These are phyloP conservation scores for Hypena proboscidalis DNA, from an alignment of 2,888 invertebrate genomes.

Conservation along the genomic window DNA sequence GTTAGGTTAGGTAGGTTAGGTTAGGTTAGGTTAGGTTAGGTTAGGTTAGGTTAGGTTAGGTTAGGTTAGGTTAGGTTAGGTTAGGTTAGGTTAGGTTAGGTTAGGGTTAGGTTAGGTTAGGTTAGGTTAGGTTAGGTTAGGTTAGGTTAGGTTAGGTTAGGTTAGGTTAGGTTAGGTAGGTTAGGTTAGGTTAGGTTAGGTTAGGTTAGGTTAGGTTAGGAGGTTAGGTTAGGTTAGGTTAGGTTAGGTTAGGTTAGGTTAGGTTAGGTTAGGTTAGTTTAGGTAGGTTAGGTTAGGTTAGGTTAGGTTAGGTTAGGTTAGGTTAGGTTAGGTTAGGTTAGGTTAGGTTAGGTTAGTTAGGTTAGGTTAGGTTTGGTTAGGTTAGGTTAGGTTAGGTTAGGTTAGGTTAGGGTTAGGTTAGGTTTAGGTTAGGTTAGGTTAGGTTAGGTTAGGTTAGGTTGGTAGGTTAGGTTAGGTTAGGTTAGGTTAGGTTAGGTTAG, in stretches of 20 bases:
- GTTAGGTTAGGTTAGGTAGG: slow-evolving; percentile 20
- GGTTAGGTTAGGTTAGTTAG: slow-evolving; percentile 11
- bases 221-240: slow-evolving; percentile 10
- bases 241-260: slow-evolving; percentile 9
- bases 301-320: slow-evolving; percentile 9
- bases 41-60: slow-evolving; percentile 19
- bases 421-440: slow-evolving; percentile 13
- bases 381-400: slow-evolving; percentile 11
- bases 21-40: slow-evolving; percentile 19
- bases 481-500: slow-evolving; percentile 26
- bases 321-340: slow-evolving; percentile 10
- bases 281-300: slow-evolving; percentile 11
- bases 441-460: slow-evolving; percentile 25
- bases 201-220: slow-evolving; percentile 16
- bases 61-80: slow-evolving; percentile 19
- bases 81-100: slow-evolving; percentile 18
- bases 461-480: slow-evolving; percentile 33
- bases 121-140: slow-evolving; percentile 20
- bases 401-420: slow-evolving; percentile 13
- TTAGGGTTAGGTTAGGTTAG: slow-evolving; percentile 17
- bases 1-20: slow-evolving; percentile 19
- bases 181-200: slow-evolving; percentile 22
- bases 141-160: slow-evolving; percentile 22
- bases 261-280: slow-evolving; percentile 11
- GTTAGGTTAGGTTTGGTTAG: slow-evolving; percentile 13